Evolutionary conservation across 2,797 vertebrate species (phyloP).

Genomic region (Acrossocheilus fasciatus): DNA sequence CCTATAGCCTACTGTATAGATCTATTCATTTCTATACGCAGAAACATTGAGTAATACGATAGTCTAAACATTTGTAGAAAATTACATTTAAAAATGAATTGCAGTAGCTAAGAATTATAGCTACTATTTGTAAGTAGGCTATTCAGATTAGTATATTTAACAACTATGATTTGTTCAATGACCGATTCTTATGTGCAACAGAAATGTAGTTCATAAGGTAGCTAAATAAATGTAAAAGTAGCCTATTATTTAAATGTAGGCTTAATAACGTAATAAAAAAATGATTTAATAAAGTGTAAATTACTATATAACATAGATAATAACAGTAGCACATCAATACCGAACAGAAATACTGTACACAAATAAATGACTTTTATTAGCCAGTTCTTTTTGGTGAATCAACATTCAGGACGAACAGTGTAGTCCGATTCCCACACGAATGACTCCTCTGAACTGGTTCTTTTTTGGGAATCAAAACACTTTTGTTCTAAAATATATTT

Average conservation of each 20-base stretch:
- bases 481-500: background rate
- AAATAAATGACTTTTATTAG: background rate
- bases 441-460: conserved; percentile 5
- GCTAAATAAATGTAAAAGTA: background rate
- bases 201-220: background rate
- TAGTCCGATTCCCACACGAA: background rate
- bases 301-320: background rate
- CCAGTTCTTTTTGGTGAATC: background rate
- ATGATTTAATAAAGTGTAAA: background rate
- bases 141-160: background rate
- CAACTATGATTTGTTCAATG: background rate
- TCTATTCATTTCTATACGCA: background rate
- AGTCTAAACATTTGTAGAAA: too few relatives aligned
- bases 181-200: background rate
- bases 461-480: background rate
- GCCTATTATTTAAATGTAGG: too few relatives aligned
- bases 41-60: too few relatives aligned
- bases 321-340: background rate
- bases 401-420: background rate
- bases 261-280: too few relatives aligned
- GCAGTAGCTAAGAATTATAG: too few relatives aligned
- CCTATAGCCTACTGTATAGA: too few relatives aligned
- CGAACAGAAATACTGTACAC: too few relatives aligned
- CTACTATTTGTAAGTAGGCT: background rate
- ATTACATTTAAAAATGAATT: too few relatives aligned